Percentiles rank a stretch among this genome's conserved stretches.
Conservation (phyloP, 2,797 vertebrate species). For the Falco berigora region DNA sequence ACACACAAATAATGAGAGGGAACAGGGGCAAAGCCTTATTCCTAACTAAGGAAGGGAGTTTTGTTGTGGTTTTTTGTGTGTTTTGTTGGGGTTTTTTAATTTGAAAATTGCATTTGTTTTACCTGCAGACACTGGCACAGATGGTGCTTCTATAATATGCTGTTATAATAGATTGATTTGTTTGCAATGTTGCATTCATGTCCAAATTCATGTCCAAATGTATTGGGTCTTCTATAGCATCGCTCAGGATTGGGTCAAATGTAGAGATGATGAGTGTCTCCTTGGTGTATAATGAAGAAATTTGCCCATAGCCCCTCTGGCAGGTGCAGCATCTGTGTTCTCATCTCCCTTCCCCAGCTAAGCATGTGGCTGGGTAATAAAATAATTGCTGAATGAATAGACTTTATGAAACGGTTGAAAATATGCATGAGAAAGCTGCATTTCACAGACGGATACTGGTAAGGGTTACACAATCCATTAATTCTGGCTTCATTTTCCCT, state of each 20-base stretch:
- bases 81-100: background rate
- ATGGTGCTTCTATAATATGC: conserved; percentile 39
- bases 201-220: conserved; percentile 3
- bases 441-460: background rate
- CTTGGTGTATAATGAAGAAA: background rate
- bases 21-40: background rate
- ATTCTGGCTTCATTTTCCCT: background rate
- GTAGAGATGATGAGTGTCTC: background rate
- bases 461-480: background rate
- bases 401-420: background rate
- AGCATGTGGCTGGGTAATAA: background rate
- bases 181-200: background rate
- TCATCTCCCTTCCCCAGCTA: background rate
- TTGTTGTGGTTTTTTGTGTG: background rate
- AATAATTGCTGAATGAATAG: background rate
- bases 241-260: background rate
- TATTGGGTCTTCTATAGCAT: background rate
- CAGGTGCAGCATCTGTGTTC: background rate
- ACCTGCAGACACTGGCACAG: conserved; percentile 59
- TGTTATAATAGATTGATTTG: conserved; percentile 4
- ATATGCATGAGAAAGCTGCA: background rate
- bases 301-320: background rate
- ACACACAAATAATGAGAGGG: background rate
- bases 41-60: background rate
- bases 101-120: conserved; percentile 37